Percentiles rank a stretch among this genome's conserved stretches.
Evolutionary conservation across 2,797 vertebrate genomes (phyloP).

Genomic region (Heliangelus exortis): DNA sequence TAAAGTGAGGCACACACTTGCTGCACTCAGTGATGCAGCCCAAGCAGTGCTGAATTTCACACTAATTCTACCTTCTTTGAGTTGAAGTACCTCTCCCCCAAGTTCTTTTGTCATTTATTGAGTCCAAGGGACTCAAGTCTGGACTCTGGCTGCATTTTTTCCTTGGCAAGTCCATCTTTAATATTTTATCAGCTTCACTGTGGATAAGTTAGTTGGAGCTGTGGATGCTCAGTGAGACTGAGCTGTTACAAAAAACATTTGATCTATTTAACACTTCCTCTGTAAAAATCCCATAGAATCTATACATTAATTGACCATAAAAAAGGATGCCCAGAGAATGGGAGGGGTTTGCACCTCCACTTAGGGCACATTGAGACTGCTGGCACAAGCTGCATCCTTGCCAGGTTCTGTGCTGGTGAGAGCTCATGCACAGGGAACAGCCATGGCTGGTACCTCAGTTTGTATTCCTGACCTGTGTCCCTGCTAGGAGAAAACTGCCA

Average conservation of each 20-base stretch:
- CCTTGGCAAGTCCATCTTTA: conserved; percentile 1
- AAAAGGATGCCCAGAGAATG: not conserved
- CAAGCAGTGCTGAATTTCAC: conserved; percentile 19
- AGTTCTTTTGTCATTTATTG: not conserved
- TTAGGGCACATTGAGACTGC: not conserved
- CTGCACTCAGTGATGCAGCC: not conserved
- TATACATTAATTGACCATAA: not conserved
- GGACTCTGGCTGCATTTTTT: not conserved
- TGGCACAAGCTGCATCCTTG: not conserved
- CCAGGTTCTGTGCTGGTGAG: not conserved
- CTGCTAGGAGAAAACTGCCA: not conserved
- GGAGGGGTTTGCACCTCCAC: not conserved
- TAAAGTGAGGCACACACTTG: not conserved
- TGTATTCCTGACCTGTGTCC: not conserved
- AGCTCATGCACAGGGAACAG: not conserved
- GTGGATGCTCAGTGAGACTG: not conserved
- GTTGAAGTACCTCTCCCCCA: not conserved
- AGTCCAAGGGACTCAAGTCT: not conserved
- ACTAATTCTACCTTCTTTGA: not conserved
- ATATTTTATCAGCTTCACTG: not conserved
- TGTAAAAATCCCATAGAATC: not conserved
- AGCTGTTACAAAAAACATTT: not conserved
- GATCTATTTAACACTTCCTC: not conserved
- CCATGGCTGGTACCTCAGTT: not conserved
- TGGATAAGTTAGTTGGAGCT: not conserved